A percentile compares a stretch with the other conserved stretches of the same genome.
Evolutionary conservation across 2,113 vertebrate genomes (phyloP).

Genomic region (human): DNA sequence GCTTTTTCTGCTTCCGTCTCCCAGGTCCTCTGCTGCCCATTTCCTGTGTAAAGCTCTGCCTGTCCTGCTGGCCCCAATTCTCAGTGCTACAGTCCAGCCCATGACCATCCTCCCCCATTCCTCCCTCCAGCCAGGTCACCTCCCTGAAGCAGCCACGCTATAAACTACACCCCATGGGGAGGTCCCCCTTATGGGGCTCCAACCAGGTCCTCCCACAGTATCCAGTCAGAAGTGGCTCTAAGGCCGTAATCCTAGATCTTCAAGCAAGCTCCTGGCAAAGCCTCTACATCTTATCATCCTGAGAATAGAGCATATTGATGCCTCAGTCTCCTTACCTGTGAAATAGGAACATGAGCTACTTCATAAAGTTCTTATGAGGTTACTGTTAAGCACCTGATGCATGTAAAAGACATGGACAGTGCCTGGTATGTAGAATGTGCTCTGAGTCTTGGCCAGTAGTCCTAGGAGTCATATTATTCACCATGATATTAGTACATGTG

Average conservation of each 20-base stretch:
- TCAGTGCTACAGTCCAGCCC: neutral
- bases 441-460: neutral
- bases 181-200: neutral
- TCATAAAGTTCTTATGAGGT: neutral
- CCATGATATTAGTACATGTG: neutral
- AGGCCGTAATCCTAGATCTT: neutral
- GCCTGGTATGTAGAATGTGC: neutral
- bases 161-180: neutral
- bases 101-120: too few species aligned
- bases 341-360: neutral
- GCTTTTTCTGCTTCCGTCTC: neutral
- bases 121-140: neutral
- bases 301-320: neutral
- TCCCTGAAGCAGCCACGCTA: neutral
- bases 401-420: neutral
- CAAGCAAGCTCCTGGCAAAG: neutral
- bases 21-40: neutral
- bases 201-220: neutral
- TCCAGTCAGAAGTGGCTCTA: neutral
- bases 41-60: neutral
- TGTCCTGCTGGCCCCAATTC: neutral
- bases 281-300: neutral
- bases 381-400: neutral
- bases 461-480: neutral
- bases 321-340: neutral